Evolutionary conservation across 2,888 invertebrate genomes (phyloP).

Genomic region (Rotaria magnacalcarata): DNA sequence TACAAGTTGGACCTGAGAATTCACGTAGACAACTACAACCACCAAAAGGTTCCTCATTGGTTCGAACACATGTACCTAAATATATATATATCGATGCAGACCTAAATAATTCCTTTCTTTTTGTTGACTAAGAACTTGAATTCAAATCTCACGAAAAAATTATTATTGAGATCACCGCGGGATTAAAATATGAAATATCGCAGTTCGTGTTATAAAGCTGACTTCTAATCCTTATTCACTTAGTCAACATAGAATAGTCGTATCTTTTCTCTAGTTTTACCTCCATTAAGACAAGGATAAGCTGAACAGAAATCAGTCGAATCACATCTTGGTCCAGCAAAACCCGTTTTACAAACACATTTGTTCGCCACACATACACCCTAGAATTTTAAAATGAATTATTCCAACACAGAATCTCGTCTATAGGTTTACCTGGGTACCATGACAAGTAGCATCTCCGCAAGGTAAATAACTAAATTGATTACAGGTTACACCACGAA

Average conservation of each 20-base stretch:
- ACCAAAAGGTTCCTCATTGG: constrained; percentile 23
- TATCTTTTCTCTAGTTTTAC: neutral
- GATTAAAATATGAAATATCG: neutral
- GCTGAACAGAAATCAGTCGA: neutral
- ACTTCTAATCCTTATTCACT: too few relatives aligned
- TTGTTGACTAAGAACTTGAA: too few relatives aligned
- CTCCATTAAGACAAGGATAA: constrained; percentile 28
- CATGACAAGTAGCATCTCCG: constrained; percentile 18
- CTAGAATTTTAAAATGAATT: neutral
- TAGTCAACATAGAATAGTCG: too few relatives aligned
- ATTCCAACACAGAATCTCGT: too few relatives aligned
- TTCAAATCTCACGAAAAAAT: too few relatives aligned
- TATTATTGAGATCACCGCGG: too few relatives aligned
- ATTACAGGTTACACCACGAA: constrained; percentile 17
- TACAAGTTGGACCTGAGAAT: constrained; percentile 9
- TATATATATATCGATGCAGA: too few relatives aligned
- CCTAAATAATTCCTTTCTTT: too few relatives aligned
- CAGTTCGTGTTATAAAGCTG: too few relatives aligned
- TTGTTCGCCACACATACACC: neutral
- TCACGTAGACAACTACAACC: constrained; percentile 24
- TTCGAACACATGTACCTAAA: constrained; percentile 25
- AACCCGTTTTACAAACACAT: constrained; percentile 11
- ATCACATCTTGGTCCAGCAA: constrained; percentile 33
- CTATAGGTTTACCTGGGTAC: neutral
- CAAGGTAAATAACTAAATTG: constrained; percentile 18